Conservation (phyloP, 2,797 vertebrate genomes). For the Hypotaenidia philippensis region DNA sequence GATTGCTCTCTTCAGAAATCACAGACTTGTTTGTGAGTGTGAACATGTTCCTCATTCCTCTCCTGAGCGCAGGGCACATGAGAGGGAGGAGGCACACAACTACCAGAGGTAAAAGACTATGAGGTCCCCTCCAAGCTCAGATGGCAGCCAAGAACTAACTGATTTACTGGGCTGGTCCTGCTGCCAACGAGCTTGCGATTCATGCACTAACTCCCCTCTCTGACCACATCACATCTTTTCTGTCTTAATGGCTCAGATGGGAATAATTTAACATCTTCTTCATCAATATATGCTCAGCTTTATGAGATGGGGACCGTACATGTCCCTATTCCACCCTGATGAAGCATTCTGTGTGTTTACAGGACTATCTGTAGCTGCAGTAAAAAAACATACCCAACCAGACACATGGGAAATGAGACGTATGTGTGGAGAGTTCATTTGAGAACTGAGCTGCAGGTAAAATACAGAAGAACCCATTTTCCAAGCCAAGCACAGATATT, state of each 20-base stretch:
- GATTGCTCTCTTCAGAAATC: not conserved
- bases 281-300: constrained; percentile 41
- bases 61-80: not conserved
- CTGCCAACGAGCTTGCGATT: constrained; percentile 32
- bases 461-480: not conserved
- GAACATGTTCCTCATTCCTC: not conserved
- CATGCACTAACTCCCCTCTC: constrained; percentile 16
- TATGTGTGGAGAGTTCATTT: not conserved
- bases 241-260: constrained; percentile 26
- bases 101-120: not conserved
- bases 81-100: not conserved
- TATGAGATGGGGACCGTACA: not conserved
- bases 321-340: not conserved
- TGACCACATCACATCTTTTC: constrained; percentile 36
- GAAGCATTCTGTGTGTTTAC: not conserved
- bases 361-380: not conserved
- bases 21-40: not conserved
- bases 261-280: constrained; percentile 58
- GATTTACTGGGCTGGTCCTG: constrained; percentile 43
- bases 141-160: constrained; percentile 38
- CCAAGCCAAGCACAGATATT: constrained; percentile 15
- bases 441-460: constrained; percentile 46
- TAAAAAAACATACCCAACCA: constrained; percentile 16
- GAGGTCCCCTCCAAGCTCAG: not conserved
- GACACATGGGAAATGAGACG: not conserved